Base-by-base conservation (phyloP, 1,140 invertebrate genomes). In the Akabosia matsudoensis region DNA sequence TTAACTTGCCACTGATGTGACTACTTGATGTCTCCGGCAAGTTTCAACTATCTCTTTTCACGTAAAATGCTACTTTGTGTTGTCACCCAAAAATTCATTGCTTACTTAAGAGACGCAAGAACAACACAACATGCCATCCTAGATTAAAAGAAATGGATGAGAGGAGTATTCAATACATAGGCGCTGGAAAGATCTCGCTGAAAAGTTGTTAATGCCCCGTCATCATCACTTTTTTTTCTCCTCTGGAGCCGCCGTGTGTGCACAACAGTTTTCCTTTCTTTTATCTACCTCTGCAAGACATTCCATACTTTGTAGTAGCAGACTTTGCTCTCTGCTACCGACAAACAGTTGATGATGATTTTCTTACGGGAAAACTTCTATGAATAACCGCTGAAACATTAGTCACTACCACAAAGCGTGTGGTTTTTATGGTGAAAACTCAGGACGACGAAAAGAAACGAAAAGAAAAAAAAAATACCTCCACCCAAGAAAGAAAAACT, bases 391-490 rank as follows among this genome's bases (percentile, higher is more conserved):
- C 61, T n/a, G 61, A 67, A 31, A 67, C 61, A 67, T 67, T 67
- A 67, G 24, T 67, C 61, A 67, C 61, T 30, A 67, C 61, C 61
- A n/a, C 61, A 67, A 67, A 67, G 61, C 61, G 28, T 67, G 61
- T 30, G 61, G 61, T 67, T 67, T 67, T 67, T 67, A 67, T 67
- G 61, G 61, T 67, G 61, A 67, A 67, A 67, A 67, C 61, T 67
- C 61, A 61, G 10, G 4, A 67, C 26, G 3, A 45, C 37, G 37
- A 45, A 18, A 45, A 7, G 37, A 45, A 7, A 10, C 37, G 18
- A 45, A 18, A 45, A 18, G 7, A 45, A 45, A 18, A 45, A 45
- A 45, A 18, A 67, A 67, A 67, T 30, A 67, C 24, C 30, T 2
- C 61, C 28, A 2, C 31, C n/a, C n/a, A n/a, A n/a, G n/a, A n/a